Evolutionary conservation across 2,797 vertebrate genomes (phyloP).

Genomic region (Acropternis orthonyx): DNA sequence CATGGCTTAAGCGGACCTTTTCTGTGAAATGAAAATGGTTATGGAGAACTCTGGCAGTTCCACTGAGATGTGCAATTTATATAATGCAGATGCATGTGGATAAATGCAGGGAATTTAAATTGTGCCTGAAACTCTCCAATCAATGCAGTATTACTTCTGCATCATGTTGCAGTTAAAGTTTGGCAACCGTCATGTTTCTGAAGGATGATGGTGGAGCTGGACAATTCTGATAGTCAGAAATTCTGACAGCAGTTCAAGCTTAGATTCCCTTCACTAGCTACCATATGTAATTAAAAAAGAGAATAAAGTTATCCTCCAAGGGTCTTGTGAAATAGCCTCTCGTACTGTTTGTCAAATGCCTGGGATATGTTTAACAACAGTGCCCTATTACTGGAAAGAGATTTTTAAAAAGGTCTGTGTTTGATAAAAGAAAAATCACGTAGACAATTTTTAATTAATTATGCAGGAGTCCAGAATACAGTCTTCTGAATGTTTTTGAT

Average conservation of each 20-base stretch:
- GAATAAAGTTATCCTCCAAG: neutral
- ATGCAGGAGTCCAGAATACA: neutral
- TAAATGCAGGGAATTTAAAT: neutral
- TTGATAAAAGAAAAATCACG: neutral
- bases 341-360: neutral
- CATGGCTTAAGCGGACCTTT: neutral
- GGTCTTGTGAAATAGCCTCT: neutral
- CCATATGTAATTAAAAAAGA: neutral
- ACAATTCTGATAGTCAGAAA: neutral
- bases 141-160: slow-evolving; percentile 38
- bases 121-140: neutral
- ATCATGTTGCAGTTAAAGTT: slow-evolving; percentile 56
- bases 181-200: neutral
- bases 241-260: neutral
- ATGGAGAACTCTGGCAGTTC: neutral
- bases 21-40: neutral
- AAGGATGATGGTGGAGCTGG: neutral
- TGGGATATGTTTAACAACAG: neutral
- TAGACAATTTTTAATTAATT: neutral
- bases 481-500: neutral
- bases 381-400: neutral
- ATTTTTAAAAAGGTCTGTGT: neutral
- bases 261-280: neutral
- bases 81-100: neutral
- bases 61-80: neutral